These are phyloP conservation scores for Brachyhypopomus gauderio DNA, from an alignment of 2,113 vertebrate genomes.

Conservation along the genomic window DNA sequence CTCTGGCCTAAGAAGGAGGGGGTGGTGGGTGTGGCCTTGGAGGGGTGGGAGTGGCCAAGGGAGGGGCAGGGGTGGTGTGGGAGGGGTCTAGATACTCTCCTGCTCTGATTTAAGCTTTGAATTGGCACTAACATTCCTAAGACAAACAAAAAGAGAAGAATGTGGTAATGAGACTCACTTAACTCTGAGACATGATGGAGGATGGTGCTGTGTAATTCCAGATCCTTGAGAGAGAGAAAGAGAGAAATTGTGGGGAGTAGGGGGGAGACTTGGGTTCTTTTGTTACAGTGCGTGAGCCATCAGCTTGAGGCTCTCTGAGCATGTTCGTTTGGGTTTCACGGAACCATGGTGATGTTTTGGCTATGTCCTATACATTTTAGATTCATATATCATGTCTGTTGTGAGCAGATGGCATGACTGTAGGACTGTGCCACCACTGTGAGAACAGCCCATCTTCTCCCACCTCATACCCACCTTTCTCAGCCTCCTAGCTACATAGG, in stretches of 20 bases:
- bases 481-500: neutral
- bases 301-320: conserved; percentile 30
- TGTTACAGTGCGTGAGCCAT: conserved; percentile 10
- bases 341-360: conserved; percentile 26
- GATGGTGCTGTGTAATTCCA: conserved; percentile 49
- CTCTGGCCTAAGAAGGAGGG: conserved; percentile 58
- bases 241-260: neutral
- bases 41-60: neutral
- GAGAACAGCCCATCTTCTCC: too few relatives aligned
- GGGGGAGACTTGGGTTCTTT: conserved; percentile 23
- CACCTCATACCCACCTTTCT: neutral
- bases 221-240: conserved; percentile 33
- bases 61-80: neutral
- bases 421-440: too few relatives aligned
- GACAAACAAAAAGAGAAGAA: conserved; percentile 41
- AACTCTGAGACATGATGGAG: conserved; percentile 62
- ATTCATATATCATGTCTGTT: neutral
- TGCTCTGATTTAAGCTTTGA: conserved; percentile 59
- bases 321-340: neutral
- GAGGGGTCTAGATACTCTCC: conserved; percentile 54
- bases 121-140: conserved; percentile 67
- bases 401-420: too few relatives aligned
- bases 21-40: neutral
- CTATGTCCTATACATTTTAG: conserved; percentile 10
- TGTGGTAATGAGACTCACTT: conserved; percentile 58